These are phyloP conservation scores for Apistogramma diplotaenia DNA, from an alignment of 2,113 vertebrate species.

Conservation along the genomic window DNA sequence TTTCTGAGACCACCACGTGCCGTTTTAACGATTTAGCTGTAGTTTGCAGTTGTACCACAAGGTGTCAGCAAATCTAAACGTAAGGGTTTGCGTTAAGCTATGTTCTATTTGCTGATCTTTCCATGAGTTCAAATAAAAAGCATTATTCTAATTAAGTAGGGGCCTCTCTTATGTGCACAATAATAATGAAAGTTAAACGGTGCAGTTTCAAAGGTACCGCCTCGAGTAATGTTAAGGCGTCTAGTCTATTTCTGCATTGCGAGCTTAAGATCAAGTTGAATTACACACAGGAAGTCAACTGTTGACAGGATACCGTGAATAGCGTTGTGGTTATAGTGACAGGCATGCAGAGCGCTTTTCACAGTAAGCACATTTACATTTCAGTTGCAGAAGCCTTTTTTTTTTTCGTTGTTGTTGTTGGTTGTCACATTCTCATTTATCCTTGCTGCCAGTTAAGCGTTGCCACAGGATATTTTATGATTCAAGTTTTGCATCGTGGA, in stretches of 20 bases:
- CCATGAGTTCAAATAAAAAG: background rate
- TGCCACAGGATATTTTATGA: background rate
- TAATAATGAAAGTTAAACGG: background rate
- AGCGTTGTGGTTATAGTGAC: constrained; percentile 68
- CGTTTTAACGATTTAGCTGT: background rate
- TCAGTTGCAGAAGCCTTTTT: constrained; percentile 24
- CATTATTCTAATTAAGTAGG: background rate
- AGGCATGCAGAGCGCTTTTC: constrained; percentile 32
- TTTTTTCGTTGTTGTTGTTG: background rate
- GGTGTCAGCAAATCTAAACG: constrained; percentile 51
- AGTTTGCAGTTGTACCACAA: constrained; percentile 27
- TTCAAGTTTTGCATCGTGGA: background rate
- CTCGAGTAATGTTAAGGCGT: background rate
- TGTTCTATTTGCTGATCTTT: background rate
- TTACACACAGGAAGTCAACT: constrained; percentile 68
- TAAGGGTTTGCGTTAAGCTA: background rate
- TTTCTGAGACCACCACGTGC: background rate
- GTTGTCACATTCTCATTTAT: constrained; percentile 32
- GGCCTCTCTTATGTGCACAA: background rate
- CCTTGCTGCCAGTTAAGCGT: background rate
- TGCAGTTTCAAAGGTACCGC: background rate
- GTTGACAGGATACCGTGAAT: constrained; percentile 73
- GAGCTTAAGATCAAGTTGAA: background rate
- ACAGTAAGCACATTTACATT: constrained; percentile 50
- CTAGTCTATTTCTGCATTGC: background rate